phyloP scores from a whole-genome alignment of 2,113 vertebrate species.

The Rhinoptilus africanus region DNA sequence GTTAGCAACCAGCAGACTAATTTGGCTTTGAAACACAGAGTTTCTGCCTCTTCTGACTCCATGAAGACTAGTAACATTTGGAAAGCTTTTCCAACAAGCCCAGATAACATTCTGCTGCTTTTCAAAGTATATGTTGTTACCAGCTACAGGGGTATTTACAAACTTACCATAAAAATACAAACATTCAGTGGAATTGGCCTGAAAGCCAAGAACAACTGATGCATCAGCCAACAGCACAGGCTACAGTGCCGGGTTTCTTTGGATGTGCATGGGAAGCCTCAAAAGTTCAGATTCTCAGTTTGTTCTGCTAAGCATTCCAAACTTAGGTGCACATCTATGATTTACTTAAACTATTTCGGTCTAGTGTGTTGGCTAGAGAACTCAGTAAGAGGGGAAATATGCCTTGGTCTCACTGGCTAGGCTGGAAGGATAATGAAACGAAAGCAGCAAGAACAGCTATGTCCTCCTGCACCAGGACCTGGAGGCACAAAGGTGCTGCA shows the following conservation, averaged over 20 bases:
- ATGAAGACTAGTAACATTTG: background rate
- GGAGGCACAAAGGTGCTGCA: background rate
- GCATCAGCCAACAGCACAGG: background rate
- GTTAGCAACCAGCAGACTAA: background rate
- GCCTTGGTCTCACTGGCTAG: background rate
- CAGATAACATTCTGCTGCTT: background rate
- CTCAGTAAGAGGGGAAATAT: background rate
- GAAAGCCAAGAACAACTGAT: background rate
- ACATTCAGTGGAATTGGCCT: background rate
- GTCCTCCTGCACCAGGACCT: background rate
- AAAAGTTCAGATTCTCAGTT: background rate
- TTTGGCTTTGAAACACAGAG: background rate
- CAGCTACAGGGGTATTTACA: background rate
- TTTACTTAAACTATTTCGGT: background rate
- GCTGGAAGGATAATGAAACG: background rate
- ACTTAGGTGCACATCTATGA: background rate
- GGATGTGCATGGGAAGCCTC: background rate
- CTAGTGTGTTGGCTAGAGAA: background rate
- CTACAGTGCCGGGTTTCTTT: accelerated
- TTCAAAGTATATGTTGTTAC: background rate
- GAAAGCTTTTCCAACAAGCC: background rate
- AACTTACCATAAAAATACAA: background rate
- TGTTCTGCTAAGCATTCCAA: background rate
- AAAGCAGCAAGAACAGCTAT: background rate
- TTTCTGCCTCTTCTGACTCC: background rate